Conservation (phyloP, 2,797 vertebrate genomes). For the Scolopax bukidnonensis region DNA sequence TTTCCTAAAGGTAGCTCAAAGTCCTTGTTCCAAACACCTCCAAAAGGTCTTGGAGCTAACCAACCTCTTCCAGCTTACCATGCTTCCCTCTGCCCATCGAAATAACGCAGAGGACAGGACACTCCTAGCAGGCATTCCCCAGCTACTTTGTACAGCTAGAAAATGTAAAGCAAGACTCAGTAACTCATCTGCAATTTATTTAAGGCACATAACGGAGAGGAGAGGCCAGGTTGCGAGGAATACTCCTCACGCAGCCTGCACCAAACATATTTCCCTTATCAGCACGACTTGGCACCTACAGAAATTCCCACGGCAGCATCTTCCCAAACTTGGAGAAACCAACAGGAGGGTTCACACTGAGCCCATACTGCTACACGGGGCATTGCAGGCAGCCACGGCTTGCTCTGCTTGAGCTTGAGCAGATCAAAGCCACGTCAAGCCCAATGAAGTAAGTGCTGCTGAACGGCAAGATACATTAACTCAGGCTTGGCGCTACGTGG, state of each 20-base stretch:
- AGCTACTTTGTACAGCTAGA: not conserved
- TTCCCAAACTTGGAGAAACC: not conserved
- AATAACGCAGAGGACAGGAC: not conserved
- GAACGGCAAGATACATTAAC: not conserved
- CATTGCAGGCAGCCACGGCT: not conserved
- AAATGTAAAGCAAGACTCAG: not conserved
- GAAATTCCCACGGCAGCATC: not conserved
- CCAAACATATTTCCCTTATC: not conserved
- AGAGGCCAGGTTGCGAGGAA: not conserved
- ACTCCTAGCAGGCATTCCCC: not conserved
- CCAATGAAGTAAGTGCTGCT: not conserved
- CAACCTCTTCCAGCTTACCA: not conserved
- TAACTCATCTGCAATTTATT: not conserved
- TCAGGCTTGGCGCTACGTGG: not conserved
- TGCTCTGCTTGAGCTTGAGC: not conserved
- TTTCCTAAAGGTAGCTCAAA: not conserved
- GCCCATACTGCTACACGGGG: fast-evolving
- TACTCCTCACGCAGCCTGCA: not conserved
- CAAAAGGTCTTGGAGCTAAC: not conserved
- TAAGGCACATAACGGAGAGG: not conserved
- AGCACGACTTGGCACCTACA: not conserved
- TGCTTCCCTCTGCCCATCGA: not conserved
- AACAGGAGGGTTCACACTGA: not conserved
- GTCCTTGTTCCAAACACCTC: not conserved
- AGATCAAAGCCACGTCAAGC: not conserved